phyloP scores from a whole-genome alignment of 2,888 invertebrate species.

The Spatulosminthurus flaviceps region DNA sequence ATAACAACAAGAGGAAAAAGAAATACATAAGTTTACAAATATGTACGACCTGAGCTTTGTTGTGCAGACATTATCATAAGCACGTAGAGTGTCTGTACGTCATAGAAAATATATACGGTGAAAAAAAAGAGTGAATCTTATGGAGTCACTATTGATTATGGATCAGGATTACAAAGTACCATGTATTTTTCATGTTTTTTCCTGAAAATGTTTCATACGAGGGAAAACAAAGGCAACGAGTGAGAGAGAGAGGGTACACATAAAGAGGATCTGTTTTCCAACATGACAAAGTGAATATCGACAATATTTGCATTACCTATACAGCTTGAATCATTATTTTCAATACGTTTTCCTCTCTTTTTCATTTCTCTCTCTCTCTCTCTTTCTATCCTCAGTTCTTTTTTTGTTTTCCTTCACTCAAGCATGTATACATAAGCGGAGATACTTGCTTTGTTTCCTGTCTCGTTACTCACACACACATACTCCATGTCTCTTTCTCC shows the following conservation, averaged over 20 bases:
- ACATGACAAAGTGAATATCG: conserved; percentile 18
- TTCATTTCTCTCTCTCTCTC: too few species aligned
- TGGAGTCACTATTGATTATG: conserved; percentile 4
- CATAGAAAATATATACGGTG: too few species aligned
- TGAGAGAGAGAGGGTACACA: neutral
- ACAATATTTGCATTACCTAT: conserved; percentile 14
- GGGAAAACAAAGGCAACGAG: neutral
- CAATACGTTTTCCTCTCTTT: conserved; percentile 18
- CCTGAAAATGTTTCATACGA: neutral
- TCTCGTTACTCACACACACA: too few species aligned
- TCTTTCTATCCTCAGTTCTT: too few species aligned
- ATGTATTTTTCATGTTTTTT: conserved; percentile 18
- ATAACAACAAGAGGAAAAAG: too few species aligned
- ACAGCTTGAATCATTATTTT: conserved; percentile 14
- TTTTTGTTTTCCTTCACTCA: too few species aligned
- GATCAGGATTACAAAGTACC: conserved; percentile 18
- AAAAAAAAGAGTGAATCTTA: neutral
- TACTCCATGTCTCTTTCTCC: too few species aligned
- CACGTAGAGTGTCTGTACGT: too few species aligned
- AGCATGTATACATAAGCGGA: too few species aligned
- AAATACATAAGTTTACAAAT: too few species aligned
- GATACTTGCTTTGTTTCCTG: too few species aligned
- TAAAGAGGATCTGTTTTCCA: conserved; percentile 14
- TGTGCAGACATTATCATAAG: neutral
- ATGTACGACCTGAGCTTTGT: too few species aligned